A percentile compares a stretch with the other conserved stretches of the same genome.
phyloP scores from a whole-genome alignment of 2,888 invertebrate species.

The Metellina segmentata region DNA sequence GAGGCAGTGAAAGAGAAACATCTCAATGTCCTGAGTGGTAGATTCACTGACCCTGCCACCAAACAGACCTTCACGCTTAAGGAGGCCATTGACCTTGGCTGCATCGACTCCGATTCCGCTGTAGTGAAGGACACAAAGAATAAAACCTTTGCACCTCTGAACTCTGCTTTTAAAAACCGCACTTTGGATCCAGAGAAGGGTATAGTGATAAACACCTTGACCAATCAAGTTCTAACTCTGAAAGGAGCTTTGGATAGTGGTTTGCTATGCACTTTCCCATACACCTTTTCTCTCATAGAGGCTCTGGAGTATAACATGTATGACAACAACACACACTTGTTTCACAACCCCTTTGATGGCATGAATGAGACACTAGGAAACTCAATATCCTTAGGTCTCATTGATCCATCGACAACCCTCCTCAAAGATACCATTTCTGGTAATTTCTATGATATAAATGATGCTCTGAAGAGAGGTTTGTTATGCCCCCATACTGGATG shows the following conservation, averaged over 20 bases:
- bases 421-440: conserved; percentile 86
- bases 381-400: conserved; percentile 88
- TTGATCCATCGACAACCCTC: conserved; percentile 85
- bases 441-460: conserved; percentile 82
- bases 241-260: conserved; percentile 79
- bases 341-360: conserved; percentile 90
- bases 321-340: conserved; percentile 89
- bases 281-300: conserved; percentile 90
- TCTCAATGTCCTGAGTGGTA: conserved; percentile 87
- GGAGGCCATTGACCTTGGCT: conserved; percentile 83
- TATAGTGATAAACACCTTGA: conserved; percentile 65
- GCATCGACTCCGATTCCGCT: conserved; percentile 91
- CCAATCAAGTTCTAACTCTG: conserved; percentile 80
- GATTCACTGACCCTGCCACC: conserved; percentile 86
- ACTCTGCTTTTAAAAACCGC: conserved; percentile 82
- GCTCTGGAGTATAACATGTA: conserved; percentile 90
- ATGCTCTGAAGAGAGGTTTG: conserved; percentile 81
- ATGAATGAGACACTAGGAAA: conserved; percentile 87
- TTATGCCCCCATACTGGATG: conserved; percentile 84
- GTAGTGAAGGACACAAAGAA: conserved; percentile 81
- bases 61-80: conserved; percentile 83
- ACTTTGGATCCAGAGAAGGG: conserved; percentile 80
- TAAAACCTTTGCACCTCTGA: conserved; percentile 80
- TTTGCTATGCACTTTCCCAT: conserved; percentile 85
- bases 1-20: conserved; percentile 89